phyloP scores from a whole-genome alignment of 2,888 invertebrate genomes.

The Cepaea hortensis region DNA sequence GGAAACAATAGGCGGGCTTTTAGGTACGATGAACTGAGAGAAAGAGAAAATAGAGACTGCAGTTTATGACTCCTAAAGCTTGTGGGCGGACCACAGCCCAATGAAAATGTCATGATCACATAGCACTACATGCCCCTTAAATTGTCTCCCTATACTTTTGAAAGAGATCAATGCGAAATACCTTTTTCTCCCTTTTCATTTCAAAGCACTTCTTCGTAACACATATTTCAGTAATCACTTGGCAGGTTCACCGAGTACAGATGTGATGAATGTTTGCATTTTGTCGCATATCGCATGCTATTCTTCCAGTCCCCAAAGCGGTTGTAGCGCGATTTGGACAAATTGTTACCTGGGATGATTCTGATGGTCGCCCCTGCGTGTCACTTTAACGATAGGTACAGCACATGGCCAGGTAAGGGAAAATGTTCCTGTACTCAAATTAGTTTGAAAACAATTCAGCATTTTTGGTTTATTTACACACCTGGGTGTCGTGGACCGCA shows the following conservation, averaged over 20 bases:
- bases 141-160: not conserved
- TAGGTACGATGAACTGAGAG: not conserved
- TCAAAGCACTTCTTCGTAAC: conserved; percentile 2
- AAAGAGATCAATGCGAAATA: conserved; percentile 12
- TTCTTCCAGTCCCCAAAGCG: not conserved
- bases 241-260: conserved; percentile 8
- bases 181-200: not conserved
- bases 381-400: not conserved
- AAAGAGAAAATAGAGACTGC: not conserved
- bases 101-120: not conserved
- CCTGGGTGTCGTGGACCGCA: not conserved
- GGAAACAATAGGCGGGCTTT: not conserved
- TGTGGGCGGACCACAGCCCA: not conserved
- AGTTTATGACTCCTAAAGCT: not conserved
- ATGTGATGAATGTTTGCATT: conserved; percentile 2
- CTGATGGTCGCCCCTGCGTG: not conserved
- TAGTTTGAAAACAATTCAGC: not conserved
- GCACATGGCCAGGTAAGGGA: not conserved
- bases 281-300: not conserved
- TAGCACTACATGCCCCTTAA: conserved; percentile 8
- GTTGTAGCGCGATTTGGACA: not conserved
- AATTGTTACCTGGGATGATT: not conserved
- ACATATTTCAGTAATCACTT: conserved; percentile 23
- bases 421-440: not conserved
- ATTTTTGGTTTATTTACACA: conserved; percentile 14